Percentiles rank a stretch among this genome's conserved stretches.
Evolutionary conservation across 1,140 invertebrate species (phyloP).

Genomic region (Ladona fulva): DNA sequence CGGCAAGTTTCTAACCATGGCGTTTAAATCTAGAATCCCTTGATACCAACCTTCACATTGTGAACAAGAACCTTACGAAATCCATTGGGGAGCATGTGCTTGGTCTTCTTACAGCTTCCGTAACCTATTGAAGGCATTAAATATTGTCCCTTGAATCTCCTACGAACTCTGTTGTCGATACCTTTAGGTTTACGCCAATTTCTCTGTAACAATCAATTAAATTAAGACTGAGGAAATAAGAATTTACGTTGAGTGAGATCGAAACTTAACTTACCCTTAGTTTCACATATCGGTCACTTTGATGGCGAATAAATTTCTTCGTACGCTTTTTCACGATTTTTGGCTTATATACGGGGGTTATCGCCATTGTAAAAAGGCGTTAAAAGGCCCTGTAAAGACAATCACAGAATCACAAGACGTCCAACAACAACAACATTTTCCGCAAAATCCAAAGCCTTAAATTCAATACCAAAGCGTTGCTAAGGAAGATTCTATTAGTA

Average conservation of each 20-base stretch:
- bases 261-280: conserved; percentile 59
- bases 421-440: not conserved
- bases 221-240: not conserved
- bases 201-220: conserved; percentile 40
- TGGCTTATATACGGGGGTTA: conserved; percentile 76
- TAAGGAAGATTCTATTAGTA: no score
- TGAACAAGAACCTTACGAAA: conserved; percentile 88
- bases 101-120: conserved; percentile 87
- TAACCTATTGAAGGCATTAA: conserved; percentile 99
- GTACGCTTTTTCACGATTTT: conserved; percentile 92
- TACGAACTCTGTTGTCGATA: conserved; percentile 99
- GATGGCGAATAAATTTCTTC: conserved; percentile 93
- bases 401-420: not conserved
- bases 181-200: conserved; percentile 92
- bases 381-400: not conserved
- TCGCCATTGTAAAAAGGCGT: conserved; percentile 55
- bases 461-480: no score
- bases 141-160: conserved; percentile 97
- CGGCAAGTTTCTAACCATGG: no score
- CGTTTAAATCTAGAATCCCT: no score
- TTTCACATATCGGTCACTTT: conserved; percentile 94
- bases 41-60: conserved; percentile 65
- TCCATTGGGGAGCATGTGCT: conserved; percentile 94
- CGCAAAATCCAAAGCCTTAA: no score
- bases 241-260: no score